Conservation (phyloP, 1,140 invertebrate species). For the Caerostris extrusa region DNA sequence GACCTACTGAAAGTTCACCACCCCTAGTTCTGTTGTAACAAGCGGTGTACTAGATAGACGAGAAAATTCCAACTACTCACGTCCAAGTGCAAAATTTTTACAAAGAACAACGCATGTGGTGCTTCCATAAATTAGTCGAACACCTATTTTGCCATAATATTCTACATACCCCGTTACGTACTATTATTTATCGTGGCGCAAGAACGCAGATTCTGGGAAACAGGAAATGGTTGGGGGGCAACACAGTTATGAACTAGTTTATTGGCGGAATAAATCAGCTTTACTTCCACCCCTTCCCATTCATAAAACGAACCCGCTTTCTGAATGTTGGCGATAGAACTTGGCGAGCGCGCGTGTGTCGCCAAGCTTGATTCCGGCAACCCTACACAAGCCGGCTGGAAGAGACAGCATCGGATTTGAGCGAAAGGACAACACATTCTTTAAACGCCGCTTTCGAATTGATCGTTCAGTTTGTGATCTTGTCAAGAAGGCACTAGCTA, state of each 20-base stretch:
- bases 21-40: neutral
- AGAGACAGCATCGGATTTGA: conserved; percentile 1
- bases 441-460: neutral
- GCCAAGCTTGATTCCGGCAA: neutral
- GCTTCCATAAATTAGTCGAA: conserved; percentile 5
- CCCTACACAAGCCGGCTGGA: neutral
- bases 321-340: neutral
- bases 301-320: neutral
- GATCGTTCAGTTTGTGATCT: neutral
- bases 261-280: neutral
- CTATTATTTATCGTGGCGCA: neutral
- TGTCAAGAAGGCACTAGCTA: neutral
- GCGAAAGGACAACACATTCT: conserved; percentile 1
- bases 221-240: neutral
- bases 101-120: neutral
- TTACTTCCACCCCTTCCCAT: too few species aligned
- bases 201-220: conserved; percentile 2
- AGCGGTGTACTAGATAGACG: neutral
- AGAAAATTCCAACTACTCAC: neutral
- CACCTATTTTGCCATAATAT: conserved; percentile 4
- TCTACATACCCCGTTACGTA: neutral
- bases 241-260: conserved; percentile 4
- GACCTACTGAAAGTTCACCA: neutral
- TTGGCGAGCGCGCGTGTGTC: neutral
- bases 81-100: neutral